Base-by-base conservation (phyloP, 2,888 invertebrate species). In the Tanytarsus gracilentus region DNA sequence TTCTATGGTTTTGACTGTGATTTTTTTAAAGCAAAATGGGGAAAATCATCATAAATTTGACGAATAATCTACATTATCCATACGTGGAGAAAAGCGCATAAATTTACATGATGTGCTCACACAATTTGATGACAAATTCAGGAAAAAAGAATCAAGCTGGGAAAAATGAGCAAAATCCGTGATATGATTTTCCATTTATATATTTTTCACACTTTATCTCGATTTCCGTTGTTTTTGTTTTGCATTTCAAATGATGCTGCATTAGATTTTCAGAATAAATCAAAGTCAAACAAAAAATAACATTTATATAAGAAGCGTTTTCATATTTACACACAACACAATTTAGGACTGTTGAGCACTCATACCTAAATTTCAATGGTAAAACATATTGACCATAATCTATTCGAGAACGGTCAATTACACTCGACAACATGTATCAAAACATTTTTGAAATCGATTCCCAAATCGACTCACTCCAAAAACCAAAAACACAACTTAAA, bases 371-470 rank as follows among this genome's bases (percentile, higher is more conserved):
- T n/a, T n/a, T 33, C 21, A 44, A 44, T 23, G 44, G 44, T 44
- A 23, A 23, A 36, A 30, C 21, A 11, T 53, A 53, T 53, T 53
- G 53, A 53, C 53, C 53, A 53, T 53, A 53, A 53, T 53, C 53
- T 53, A 53, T 53, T 53, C 53, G n/a, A 53, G 53, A 53, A 53
- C 39, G 53, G 33, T 53, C 53, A 53, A 53, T 53, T 53, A 53
- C 36, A 53, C 36, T 51, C 30, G 18, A 29, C 11, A 14, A 18
- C 51, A 51, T 51, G 51, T 51, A 51, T 51, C 51, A 51, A 29
- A 51, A 51, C 30, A 51, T 53, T 53, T 18, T 53, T 53, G 53
- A 53, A 53, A 53, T 53, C 25, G 53, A 36, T 53, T 53, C 49
- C 44, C 23, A 18, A 44, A 8, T 44, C 44, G 16, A 21, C 21